phyloP scores from a whole-genome alignment of 30 jellyfish, hydroid and myxozoan genomes.

The Rhopilema esculentum region DNA sequence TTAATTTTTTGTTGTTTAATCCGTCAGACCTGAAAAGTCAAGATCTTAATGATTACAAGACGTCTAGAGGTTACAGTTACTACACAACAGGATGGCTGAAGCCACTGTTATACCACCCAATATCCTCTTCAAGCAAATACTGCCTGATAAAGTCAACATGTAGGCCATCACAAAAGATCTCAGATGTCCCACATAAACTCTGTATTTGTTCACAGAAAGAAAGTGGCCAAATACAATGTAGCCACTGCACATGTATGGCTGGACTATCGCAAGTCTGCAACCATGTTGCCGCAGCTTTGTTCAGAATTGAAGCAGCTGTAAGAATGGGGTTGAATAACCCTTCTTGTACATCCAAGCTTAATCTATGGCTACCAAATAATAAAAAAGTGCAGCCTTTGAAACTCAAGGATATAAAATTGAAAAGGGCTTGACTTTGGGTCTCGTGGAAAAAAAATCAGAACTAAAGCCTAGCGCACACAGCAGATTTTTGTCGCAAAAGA shows the following conservation, averaged over 20 bases:
- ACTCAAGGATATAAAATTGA: slow-evolving; percentile 15
- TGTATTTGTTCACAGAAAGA: slow-evolving; percentile 33
- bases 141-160: background rate
- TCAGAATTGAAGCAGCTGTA: slow-evolving; percentile 48
- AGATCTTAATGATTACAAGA: slow-evolving; percentile 66
- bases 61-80: slow-evolving; percentile 66
- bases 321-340: slow-evolving; percentile 36
- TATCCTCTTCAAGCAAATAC: slow-evolving; percentile 10
- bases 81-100: slow-evolving; percentile 43
- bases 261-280: no score
- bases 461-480: no score
- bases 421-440: slow-evolving; percentile 33
- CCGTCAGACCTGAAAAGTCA: slow-evolving; percentile 42
- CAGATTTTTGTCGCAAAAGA: no score
- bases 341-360: slow-evolving; percentile 29
- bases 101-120: slow-evolving; percentile 17
- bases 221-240: slow-evolving; percentile 11
- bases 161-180: no score
- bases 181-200: slow-evolving; percentile 14
- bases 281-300: no score
- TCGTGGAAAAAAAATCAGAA: no score
- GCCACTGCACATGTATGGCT: slow-evolving; percentile 40
- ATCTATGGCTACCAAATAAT: slow-evolving; percentile 43
- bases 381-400: slow-evolving; percentile 15
- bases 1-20: slow-evolving; percentile 17